Percentiles rank a stretch among this genome's conserved stretches.
Conservation (phyloP, 1,140 invertebrate genomes). For the Zelostemma sp. region DNA sequence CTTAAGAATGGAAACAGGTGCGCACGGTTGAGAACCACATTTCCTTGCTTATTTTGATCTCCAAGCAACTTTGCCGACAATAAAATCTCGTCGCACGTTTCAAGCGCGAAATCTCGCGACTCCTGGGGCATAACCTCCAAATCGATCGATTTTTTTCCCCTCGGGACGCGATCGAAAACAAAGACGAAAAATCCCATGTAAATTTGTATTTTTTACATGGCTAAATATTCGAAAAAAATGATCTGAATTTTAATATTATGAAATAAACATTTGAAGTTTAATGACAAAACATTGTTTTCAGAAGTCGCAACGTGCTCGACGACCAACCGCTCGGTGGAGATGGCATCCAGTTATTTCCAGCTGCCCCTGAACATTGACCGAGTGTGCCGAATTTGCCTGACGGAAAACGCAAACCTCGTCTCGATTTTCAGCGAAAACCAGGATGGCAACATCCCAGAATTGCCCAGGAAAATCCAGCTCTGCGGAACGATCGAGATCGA, state of each 20-base stretch:
- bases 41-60: conserved; percentile 28
- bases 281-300: conserved; percentile 17
- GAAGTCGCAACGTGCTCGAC: conserved; percentile 30
- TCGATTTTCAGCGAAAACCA: conserved; percentile 60
- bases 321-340: conserved; percentile 30
- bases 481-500: conserved; percentile 64
- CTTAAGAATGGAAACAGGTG: conserved; percentile 32
- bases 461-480: conserved; percentile 62
- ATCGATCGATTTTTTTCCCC: too few species aligned
- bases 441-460: conserved; percentile 42
- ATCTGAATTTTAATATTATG: too few species aligned
- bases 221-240: too few species aligned
- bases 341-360: conserved; percentile 58
- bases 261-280: too few species aligned
- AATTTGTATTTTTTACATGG: too few species aligned
- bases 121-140: too few species aligned
- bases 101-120: too few species aligned
- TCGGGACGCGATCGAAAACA: too few species aligned
- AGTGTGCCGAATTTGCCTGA: conserved; percentile 64
- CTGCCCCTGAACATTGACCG: conserved; percentile 60
- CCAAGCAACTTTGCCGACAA: background rate
- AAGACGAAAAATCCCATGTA: too few species aligned
- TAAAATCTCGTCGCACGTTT: too few species aligned
- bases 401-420: conserved; percentile 59
- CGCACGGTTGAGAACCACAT: conserved; percentile 43